These are phyloP conservation scores for Eulimnadia texana DNA, from an alignment of 1,140 invertebrate genomes.

Conservation along the genomic window DNA sequence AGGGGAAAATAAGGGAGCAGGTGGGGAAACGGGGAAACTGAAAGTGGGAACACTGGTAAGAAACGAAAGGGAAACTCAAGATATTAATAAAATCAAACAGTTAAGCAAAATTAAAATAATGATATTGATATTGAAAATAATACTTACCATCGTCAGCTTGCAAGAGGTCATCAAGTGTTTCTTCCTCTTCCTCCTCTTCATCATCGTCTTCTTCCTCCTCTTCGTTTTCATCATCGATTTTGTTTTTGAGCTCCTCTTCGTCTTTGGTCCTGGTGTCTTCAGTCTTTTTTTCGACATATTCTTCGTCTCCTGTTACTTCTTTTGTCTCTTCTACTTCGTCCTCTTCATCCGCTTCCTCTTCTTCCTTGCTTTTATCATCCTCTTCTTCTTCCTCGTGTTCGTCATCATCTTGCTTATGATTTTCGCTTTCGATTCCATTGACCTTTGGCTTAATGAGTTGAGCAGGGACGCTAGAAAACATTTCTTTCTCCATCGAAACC, in stretches of 20 bases:
- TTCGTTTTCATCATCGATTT: background rate
- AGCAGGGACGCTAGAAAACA: background rate
- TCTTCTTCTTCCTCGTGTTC: background rate
- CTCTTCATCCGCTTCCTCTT: constrained; percentile 7
- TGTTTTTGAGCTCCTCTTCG: background rate
- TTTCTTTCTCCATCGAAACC: constrained; percentile 9
- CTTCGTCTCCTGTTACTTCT: constrained; percentile 8
- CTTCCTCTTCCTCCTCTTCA: constrained; percentile 13
- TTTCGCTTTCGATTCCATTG: background rate
- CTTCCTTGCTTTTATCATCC: background rate
- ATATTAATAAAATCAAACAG: background rate
- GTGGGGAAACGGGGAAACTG: background rate
- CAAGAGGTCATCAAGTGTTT: background rate
- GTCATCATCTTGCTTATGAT: background rate
- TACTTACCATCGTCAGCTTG: background rate
- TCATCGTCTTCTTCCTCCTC: constrained; percentile 8
- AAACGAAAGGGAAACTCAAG: background rate
- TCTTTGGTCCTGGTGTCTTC: background rate
- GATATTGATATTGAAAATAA: too few relatives aligned
- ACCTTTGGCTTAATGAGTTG: background rate
- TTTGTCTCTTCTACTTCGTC: background rate
- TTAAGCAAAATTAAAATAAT: background rate
- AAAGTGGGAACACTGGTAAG: background rate
- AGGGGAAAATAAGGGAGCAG: background rate
- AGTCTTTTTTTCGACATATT: too few relatives aligned